Evolutionary conservation across 2,113 vertebrate genomes (phyloP).

Genomic region (Sus scrofa): DNA sequence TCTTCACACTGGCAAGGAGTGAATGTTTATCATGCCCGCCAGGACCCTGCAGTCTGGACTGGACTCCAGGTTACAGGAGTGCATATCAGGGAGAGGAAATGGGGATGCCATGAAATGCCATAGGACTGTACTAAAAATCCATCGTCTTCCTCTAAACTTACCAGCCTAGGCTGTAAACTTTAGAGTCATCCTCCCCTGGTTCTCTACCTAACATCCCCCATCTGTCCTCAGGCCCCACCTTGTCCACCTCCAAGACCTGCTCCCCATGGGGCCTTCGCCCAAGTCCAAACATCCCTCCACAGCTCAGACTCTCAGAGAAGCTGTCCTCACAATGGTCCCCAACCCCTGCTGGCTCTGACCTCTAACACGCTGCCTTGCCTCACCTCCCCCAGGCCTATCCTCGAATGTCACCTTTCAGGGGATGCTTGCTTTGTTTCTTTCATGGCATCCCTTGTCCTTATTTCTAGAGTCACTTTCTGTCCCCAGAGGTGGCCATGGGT

Average conservation of each 20-base stretch:
- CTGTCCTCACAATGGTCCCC: fast-evolving
- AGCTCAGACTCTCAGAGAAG: background rate
- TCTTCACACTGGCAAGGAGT: background rate
- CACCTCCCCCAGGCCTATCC: background rate
- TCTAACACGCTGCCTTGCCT: background rate
- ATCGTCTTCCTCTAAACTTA: too few species aligned
- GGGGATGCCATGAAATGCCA: background rate
- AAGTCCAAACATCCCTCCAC: too few species aligned
- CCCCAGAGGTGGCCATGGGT: background rate
- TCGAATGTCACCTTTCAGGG: background rate
- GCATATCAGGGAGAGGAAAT: background rate
- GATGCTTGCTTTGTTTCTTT: background rate
- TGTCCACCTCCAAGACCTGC: fast-evolving
- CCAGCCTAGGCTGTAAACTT: background rate
- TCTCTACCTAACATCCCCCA: background rate
- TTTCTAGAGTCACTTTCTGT: background rate
- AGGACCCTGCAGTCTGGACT: background rate
- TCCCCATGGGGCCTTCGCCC: background rate
- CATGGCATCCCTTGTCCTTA: background rate
- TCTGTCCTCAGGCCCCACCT: background rate
- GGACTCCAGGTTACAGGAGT: background rate
- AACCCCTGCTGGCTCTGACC: background rate
- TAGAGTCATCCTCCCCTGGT: background rate
- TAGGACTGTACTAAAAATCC: background rate
- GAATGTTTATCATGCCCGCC: background rate